Evolutionary conservation across 2,888 invertebrate genomes (phyloP).

Genomic region (Macrophya annulata): DNA sequence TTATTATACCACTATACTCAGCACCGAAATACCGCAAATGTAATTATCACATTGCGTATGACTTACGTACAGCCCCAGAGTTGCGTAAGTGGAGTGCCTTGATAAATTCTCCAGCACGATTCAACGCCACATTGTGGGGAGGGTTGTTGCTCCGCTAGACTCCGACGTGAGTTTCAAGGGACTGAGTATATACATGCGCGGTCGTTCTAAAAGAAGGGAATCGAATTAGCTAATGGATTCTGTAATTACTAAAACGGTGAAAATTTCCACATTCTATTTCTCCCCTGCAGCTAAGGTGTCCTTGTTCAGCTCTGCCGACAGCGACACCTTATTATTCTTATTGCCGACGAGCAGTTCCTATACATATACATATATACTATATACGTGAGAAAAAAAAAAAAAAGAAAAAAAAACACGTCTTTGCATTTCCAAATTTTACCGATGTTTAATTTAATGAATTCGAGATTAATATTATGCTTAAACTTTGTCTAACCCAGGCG

Average conservation of each 20-base stretch:
- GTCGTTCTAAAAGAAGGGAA: constrained; percentile 40
- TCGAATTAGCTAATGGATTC: constrained; percentile 54
- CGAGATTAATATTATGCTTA: background rate
- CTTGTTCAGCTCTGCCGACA: background rate
- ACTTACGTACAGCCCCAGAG: constrained; percentile 40
- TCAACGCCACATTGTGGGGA: constrained; percentile 43
- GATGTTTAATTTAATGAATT: background rate
- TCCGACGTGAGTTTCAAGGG: constrained; percentile 36
- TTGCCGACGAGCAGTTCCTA: background rate
- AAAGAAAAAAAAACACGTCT: no score
- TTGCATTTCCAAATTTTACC: background rate
- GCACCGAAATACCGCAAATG: constrained; percentile 40
- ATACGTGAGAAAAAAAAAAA: no score
- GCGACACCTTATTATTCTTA: constrained; percentile 8
- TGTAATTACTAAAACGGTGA: constrained; percentile 47
- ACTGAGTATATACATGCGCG: constrained; percentile 31
- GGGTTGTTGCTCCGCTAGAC: constrained; percentile 36
- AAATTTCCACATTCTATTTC: constrained; percentile 44
- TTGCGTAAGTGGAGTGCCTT: constrained; percentile 51
- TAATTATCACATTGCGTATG: constrained; percentile 53
- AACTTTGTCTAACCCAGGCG: background rate
- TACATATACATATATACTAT: background rate
- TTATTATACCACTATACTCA: constrained; percentile 24
- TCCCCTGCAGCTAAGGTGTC: constrained; percentile 27
- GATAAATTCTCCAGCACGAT: constrained; percentile 53